Percentiles rank a stretch among this genome's conserved stretches.
These are phyloP conservation scores for Lophura nycthemera DNA, from an alignment of 2,113 vertebrate species.

Conservation along the genomic window DNA sequence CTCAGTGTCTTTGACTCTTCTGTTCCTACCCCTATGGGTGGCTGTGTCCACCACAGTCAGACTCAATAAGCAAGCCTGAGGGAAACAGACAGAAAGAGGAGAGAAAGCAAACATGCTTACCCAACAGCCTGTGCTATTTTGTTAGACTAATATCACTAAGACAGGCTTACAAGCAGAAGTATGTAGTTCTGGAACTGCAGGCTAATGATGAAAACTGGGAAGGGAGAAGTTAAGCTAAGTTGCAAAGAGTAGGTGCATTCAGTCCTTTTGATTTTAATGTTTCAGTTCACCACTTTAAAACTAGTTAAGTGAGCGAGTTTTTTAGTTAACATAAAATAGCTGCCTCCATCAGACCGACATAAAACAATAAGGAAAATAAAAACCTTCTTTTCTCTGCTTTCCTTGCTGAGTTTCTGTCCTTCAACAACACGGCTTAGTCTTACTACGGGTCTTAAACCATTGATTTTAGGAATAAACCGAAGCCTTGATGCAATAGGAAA, in stretches of 20 bases:
- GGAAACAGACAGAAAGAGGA: background rate
- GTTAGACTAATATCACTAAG: background rate
- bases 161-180: background rate
- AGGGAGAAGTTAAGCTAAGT: background rate
- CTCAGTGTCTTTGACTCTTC: background rate
- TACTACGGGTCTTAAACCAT: slow-evolving; percentile 89
- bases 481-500: slow-evolving; percentile 78
- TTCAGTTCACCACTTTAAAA: background rate
- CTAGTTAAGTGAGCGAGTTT: background rate
- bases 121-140: background rate
- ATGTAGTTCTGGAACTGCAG: background rate
- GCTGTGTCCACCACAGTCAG: background rate
- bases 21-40: fast-evolving
- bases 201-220: background rate
- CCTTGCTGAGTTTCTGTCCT: slow-evolving; percentile 42
- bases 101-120: fast-evolving
- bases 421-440: slow-evolving; percentile 70
- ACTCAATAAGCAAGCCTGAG: background rate
- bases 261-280: background rate
- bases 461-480: slow-evolving; percentile 90
- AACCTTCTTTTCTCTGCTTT: slow-evolving; percentile 62
- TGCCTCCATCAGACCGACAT: background rate
- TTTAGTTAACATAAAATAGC: background rate
- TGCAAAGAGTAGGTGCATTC: background rate
- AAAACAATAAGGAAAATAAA: background rate